Conservation (phyloP, 2,797 vertebrate genomes). For the Paguma larvata region DNA sequence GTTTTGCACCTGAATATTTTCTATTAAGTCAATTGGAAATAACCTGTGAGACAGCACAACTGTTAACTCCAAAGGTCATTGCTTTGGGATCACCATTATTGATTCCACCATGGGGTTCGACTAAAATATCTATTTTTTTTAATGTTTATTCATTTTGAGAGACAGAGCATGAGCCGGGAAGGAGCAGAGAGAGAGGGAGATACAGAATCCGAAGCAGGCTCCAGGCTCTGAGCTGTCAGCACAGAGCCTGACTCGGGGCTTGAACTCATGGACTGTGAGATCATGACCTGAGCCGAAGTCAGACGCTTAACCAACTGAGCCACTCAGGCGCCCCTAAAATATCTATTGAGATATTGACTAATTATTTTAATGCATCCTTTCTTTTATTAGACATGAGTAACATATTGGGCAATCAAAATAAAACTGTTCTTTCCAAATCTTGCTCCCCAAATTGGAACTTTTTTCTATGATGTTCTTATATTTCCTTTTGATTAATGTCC, state of each 20-base stretch:
- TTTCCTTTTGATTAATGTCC: not conserved
- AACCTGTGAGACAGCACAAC: slow-evolving; percentile 49
- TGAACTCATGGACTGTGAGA: too few species aligned
- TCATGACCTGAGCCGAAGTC: too few species aligned
- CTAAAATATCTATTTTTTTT: not conserved
- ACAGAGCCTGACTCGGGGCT: too few species aligned
- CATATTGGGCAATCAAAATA: slow-evolving; percentile 23
- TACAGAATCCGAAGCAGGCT: too few species aligned
- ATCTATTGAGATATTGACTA: slow-evolving; percentile 29
- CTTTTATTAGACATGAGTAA: slow-evolving; percentile 5
- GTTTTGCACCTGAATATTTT: slow-evolving; percentile 76
- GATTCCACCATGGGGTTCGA: slow-evolving; percentile 37
- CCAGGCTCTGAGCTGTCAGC: too few species aligned
- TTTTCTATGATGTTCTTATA: slow-evolving; percentile 41
- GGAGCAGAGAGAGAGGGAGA: too few species aligned
- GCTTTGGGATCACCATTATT: slow-evolving; percentile 14
- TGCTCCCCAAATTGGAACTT: not conserved
- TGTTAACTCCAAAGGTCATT: slow-evolving; percentile 62
- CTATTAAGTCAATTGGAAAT: slow-evolving; percentile 71
- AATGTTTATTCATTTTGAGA: too few species aligned
- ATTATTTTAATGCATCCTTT: slow-evolving; percentile 64
- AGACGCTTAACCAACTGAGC: too few species aligned
- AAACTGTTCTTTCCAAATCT: slow-evolving; percentile 16
- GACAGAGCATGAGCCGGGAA: too few species aligned
- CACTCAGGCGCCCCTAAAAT: not conserved